Conservation (phyloP, 2,888 invertebrate species). For the Mantis religiosa region DNA sequence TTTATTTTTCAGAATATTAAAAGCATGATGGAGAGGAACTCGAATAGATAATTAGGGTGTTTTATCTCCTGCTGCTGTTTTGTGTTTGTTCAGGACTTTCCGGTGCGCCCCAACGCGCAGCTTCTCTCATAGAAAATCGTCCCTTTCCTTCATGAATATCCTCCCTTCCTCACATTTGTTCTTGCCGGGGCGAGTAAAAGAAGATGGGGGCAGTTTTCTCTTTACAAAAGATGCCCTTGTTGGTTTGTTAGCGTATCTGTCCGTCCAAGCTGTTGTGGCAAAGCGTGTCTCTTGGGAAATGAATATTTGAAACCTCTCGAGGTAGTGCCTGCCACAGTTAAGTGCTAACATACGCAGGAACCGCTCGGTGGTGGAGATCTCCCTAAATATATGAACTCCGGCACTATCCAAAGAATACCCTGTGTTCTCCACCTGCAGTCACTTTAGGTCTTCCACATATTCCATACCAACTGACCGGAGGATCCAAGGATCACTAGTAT, state of each 20-base stretch:
- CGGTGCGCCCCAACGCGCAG: neutral
- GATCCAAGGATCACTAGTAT: no score
- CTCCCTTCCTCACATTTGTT: neutral
- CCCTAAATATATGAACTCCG: neutral
- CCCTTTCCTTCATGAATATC: neutral
- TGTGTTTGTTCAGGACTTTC: neutral
- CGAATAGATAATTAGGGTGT: neutral
- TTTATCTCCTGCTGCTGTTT: neutral
- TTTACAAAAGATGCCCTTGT: neutral
- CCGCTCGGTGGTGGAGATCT: neutral
- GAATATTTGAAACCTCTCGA: conserved; percentile 10
- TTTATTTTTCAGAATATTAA: no score
- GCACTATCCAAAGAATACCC: neutral
- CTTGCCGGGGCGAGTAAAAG: neutral
- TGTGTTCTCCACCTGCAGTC: no score
- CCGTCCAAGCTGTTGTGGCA: neutral
- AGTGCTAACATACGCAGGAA: neutral
- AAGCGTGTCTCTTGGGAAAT: neutral
- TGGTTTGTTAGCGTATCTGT: neutral
- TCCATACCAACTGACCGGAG: no score
- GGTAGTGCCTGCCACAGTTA: conserved; percentile 1
- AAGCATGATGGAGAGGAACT: neutral
- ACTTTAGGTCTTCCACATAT: no score
- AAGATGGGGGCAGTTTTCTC: neutral
- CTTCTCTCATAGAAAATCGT: neutral